phyloP scores from a whole-genome alignment of 2,797 vertebrate species.

The Mus caroli region DNA sequence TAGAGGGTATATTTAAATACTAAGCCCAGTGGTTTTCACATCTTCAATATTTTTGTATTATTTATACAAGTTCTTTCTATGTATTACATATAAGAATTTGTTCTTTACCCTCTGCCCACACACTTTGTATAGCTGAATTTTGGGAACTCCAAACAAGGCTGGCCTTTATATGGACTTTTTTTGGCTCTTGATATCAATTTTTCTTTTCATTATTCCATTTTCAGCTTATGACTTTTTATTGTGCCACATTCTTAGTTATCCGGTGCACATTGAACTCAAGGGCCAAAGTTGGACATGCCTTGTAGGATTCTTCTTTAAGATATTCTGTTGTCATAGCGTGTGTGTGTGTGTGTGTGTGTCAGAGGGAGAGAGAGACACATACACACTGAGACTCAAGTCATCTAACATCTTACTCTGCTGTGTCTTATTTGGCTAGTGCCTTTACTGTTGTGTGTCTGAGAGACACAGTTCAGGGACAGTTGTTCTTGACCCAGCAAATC shows the following conservation, averaged over 20 bases:
- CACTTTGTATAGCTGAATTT: conserved; percentile 43
- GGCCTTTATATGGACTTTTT: conserved; percentile 41
- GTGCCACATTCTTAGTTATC: not conserved
- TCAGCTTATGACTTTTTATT: not conserved
- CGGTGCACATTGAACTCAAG: not conserved
- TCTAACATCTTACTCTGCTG: not conserved
- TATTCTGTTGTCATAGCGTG: not conserved
- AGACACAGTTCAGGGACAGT: not conserved
- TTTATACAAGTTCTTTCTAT: not conserved
- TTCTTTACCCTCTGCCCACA: not conserved
- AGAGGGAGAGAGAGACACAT: not conserved
- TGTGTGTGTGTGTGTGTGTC: not conserved
- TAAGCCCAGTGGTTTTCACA: conserved; percentile 25
- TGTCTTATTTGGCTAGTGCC: not conserved
- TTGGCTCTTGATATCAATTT: conserved; percentile 48
- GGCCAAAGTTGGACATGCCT: not conserved
- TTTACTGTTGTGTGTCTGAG: not conserved
- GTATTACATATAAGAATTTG: not conserved
- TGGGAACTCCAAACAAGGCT: conserved; percentile 8
- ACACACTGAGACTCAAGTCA: not conserved
- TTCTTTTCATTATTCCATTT: not conserved
- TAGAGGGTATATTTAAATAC: conserved; percentile 46
- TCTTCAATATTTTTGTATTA: conserved; percentile 14
- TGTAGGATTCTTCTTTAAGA: not conserved
- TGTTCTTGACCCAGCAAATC: not conserved